These are phyloP conservation scores for Leucozona laternaria DNA, from an alignment of 2,888 invertebrate species.

Conservation along the genomic window DNA sequence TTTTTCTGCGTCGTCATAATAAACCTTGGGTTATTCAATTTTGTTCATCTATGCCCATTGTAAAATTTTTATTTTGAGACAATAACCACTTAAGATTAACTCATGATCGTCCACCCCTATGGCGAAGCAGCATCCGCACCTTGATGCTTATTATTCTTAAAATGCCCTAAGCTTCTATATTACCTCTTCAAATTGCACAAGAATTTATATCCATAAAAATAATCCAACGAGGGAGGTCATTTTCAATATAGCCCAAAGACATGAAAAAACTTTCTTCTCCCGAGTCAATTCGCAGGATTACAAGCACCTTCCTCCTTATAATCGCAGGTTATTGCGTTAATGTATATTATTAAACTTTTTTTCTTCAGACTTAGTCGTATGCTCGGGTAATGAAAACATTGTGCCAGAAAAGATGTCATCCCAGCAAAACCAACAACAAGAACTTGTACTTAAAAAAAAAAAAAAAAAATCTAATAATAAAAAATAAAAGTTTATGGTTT, in stretches of 20 bases:
- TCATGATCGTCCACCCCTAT: constrained; percentile 30
- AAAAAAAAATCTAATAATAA: constrained; percentile 57
- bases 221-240: constrained; percentile 65
- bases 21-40: neutral
- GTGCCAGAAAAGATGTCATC: constrained; percentile 59
- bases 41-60: neutral
- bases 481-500: constrained; percentile 70
- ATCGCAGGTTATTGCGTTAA: constrained; percentile 76
- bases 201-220: constrained; percentile 37
- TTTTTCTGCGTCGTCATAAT: neutral
- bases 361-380: constrained; percentile 10
- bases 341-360: constrained; percentile 75
- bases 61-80: constrained; percentile 38
- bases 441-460: constrained; percentile 5
- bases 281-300: constrained; percentile 72
- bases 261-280: constrained; percentile 74
- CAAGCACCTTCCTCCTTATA: constrained; percentile 73
- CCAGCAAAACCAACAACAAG: constrained; percentile 28
- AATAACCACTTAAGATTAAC: constrained; percentile 66
- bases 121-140: constrained; percentile 56
- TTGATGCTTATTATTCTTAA: constrained; percentile 68
- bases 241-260: constrained; percentile 67
- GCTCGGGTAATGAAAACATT: constrained; percentile 64
- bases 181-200: constrained; percentile 36
- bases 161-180: constrained; percentile 60